A percentile compares a stretch with the other conserved stretches of the same genome.
Evolutionary conservation across 1,140 invertebrate genomes (phyloP).

Genomic region (Cotesia vestalis): DNA sequence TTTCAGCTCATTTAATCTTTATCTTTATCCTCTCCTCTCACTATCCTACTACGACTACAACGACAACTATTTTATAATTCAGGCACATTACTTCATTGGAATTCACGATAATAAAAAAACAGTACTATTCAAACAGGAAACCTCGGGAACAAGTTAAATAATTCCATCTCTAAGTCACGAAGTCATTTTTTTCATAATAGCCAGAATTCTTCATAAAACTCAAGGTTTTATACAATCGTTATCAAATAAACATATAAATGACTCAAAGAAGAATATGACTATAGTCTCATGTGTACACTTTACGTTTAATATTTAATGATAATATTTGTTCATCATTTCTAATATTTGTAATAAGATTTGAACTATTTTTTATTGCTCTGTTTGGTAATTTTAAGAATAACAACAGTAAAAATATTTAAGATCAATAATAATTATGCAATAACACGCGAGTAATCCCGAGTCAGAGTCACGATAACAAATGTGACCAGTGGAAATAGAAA

Average conservation of each 20-base stretch:
- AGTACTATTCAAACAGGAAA: background rate
- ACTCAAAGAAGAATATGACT: too few relatives aligned
- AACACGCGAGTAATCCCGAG: conserved; percentile 15
- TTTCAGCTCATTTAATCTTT: too few relatives aligned
- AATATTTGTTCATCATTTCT: too few relatives aligned
- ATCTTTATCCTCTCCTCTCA: too few relatives aligned
- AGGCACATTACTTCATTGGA: background rate
- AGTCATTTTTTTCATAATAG: background rate
- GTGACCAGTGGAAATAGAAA: background rate
- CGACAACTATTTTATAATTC: too few relatives aligned
- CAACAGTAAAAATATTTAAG: background rate
- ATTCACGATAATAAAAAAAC: background rate
- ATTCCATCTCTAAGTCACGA: background rate
- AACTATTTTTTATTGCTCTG: too few relatives aligned
- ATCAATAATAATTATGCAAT: conserved; percentile 30
- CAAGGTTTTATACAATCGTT: background rate
- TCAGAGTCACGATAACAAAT: conserved; percentile 16
- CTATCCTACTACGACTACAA: too few relatives aligned
- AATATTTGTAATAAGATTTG: too few relatives aligned
- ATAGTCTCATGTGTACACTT: too few relatives aligned
- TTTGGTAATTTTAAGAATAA: conserved; percentile 17
- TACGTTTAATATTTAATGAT: too few relatives aligned
- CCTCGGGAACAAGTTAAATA: conserved; percentile 5
- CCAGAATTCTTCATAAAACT: too few relatives aligned
- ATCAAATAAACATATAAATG: too few relatives aligned